Evolutionary conservation across 2,113 vertebrate species (phyloP).

Genomic region (Chelonoidis abingdonii): DNA sequence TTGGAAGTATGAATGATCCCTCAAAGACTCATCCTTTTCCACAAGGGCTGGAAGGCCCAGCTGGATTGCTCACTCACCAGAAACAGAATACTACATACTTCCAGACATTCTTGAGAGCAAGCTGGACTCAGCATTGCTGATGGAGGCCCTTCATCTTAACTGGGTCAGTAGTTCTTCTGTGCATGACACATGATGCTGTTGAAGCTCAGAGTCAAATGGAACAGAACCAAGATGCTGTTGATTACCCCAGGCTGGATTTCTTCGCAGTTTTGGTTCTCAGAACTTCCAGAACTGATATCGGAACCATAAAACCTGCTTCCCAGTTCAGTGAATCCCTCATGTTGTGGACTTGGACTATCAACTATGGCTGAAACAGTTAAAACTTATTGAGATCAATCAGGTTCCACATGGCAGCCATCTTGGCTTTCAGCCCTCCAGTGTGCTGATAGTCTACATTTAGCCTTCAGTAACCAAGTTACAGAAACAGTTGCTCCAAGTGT

Average conservation of each 20-base stretch:
- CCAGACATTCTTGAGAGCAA: background rate
- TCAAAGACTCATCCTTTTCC: background rate
- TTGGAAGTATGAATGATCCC: rapidly evolving
- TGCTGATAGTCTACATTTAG: background rate
- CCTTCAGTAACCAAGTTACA: background rate
- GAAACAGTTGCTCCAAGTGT: background rate
- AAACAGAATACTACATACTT: background rate
- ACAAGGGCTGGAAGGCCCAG: background rate
- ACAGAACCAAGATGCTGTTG: background rate
- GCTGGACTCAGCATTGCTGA: background rate
- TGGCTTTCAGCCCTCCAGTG: background rate
- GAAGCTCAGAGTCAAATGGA: background rate
- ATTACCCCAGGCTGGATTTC: background rate
- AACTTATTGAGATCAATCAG: background rate
- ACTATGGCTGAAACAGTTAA: background rate
- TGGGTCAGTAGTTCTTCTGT: background rate
- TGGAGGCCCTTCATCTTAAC: background rate
- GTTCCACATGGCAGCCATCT: background rate
- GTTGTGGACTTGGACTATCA: background rate
- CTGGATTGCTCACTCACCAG: background rate
- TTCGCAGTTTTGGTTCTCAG: background rate
- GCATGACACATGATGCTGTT: rapidly evolving
- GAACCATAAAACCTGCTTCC: background rate
- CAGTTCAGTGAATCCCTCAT: background rate
- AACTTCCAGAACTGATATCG: background rate